Conservation (phyloP, 1,140 invertebrate genomes). For the Kradibia gibbosae region DNA sequence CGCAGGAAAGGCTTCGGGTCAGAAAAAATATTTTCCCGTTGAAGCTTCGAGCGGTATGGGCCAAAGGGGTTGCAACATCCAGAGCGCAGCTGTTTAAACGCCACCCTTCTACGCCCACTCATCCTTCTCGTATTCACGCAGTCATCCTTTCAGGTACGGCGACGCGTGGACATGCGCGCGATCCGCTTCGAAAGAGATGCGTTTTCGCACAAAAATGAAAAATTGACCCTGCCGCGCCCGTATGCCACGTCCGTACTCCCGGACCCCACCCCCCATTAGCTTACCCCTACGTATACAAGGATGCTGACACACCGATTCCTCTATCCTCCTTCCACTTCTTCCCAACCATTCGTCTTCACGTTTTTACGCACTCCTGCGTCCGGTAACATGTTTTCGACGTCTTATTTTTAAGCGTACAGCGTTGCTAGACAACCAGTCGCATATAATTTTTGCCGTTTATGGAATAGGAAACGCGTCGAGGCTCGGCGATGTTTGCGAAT, state of each 20-base stretch:
- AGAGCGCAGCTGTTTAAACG: constrained; percentile 65
- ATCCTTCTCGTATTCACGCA: constrained; percentile 51
- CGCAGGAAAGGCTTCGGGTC: background rate
- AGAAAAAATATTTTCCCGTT: constrained; percentile 54
- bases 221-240: constrained; percentile 14
- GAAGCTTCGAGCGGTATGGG: constrained; percentile 32
- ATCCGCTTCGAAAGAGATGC: background rate
- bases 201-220: constrained; percentile 47
- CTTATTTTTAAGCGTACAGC: no score
- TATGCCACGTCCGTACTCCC: background rate
- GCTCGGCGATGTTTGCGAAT: no score
- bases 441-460: no score
- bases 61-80: constrained; percentile 54
- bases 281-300: background rate
- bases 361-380: no score
- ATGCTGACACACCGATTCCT: background rate
- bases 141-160: constrained; percentile 56
- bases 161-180: background rate
- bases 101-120: constrained; percentile 51
- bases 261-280: background rate
- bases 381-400: no score
- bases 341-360: no score
- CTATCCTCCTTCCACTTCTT: no score
- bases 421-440: no score
- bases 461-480: no score